Percentiles rank a stretch among this genome's conserved stretches.
Conservation (phyloP, 2,888 invertebrate species). For the Linnaemya vulpina region DNA sequence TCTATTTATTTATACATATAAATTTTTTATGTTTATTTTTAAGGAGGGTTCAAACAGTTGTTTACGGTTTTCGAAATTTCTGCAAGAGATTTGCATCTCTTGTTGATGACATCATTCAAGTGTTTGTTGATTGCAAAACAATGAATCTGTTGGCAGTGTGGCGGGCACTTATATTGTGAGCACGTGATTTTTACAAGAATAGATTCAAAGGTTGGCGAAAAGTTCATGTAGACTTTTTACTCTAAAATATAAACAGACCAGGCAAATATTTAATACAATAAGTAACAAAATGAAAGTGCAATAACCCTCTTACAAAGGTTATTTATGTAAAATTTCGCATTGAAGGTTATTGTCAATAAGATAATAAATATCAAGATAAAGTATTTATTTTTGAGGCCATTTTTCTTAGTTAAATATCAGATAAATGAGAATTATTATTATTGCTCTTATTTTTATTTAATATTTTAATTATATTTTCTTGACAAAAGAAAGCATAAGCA, state of each 20-base stretch:
- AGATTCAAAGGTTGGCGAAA: not conserved
- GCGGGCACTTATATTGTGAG: not conserved
- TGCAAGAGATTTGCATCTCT: not conserved
- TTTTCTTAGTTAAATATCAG: too few species aligned
- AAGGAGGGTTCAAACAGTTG: slow-evolving; percentile 16
- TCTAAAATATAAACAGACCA: not conserved
- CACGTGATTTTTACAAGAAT: not conserved
- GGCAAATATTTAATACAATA: not conserved
- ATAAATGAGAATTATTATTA: too few species aligned
- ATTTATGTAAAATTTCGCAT: too few species aligned
- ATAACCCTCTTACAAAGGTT: too few species aligned
- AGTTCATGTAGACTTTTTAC: not conserved
- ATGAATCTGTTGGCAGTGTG: not conserved
- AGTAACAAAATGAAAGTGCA: too few species aligned
- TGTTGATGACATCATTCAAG: not conserved
- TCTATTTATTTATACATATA: not conserved
- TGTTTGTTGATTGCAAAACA: not conserved
- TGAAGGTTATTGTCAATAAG: too few species aligned
- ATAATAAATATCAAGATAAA: too few species aligned
- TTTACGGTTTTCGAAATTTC: not conserved
- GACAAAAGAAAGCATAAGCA: too few species aligned
- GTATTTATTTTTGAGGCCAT: too few species aligned
- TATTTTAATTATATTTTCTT: too few species aligned
- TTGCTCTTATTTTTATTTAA: too few species aligned
- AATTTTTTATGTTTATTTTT: too few species aligned